phyloP scores from a whole-genome alignment of 2,113 vertebrate species.

The Oncorhynchus tshawytscha region DNA sequence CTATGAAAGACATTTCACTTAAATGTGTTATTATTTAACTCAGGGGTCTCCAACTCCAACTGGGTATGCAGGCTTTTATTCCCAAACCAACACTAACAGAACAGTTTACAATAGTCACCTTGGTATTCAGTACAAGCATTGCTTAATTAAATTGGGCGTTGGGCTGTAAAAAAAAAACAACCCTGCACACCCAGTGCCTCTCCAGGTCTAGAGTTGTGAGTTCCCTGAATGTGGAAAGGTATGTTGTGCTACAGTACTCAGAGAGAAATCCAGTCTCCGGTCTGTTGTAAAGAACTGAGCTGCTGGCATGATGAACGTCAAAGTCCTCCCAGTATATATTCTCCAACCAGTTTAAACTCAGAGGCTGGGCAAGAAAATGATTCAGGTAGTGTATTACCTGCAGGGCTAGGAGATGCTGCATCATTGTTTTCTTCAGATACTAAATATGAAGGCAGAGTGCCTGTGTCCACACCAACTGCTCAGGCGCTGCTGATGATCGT shows the following conservation, averaged over 20 bases:
- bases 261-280: constrained; percentile 56
- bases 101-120: no score
- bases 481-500: background rate
- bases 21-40: no score
- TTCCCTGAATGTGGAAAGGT: no score
- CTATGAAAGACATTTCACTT: no score
- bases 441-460: background rate
- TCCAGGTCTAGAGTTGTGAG: no score
- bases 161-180: no score
- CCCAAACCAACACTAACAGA: no score
- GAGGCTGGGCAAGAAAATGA: constrained; percentile 13
- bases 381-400: constrained; percentile 9
- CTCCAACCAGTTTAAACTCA: constrained; percentile 61
- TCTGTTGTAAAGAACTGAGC: background rate
- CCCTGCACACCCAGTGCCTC: no score
- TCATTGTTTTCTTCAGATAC: background rate
- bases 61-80: no score
- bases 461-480: background rate
- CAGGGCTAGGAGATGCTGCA: constrained; percentile 17
- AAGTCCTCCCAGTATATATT: constrained; percentile 66
- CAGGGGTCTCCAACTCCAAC: no score
- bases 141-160: no score
- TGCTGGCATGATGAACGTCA: constrained; percentile 44
- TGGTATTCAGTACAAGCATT: no score
- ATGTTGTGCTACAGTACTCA: constrained; percentile 21